Percentiles rank a stretch among this genome's conserved stretches.
Conservation (phyloP, 2,113 vertebrate species). For the Plotosus lineatus region DNA sequence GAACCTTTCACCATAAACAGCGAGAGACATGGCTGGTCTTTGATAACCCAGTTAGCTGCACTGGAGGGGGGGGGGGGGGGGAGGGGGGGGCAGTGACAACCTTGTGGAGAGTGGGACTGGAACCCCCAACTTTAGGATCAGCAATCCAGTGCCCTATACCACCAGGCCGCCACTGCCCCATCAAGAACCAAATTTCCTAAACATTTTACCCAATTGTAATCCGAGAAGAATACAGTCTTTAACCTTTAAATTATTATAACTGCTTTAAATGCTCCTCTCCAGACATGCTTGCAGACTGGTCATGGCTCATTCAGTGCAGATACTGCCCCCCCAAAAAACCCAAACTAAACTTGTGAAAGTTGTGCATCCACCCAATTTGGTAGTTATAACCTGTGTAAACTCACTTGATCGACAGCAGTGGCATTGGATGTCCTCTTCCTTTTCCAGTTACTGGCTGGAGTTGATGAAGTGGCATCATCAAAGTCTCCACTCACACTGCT, state of each 20-base stretch:
- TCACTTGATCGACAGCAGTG: constrained; percentile 91
- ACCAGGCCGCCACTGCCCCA: too few relatives aligned
- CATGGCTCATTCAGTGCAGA: background rate
- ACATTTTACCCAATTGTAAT: background rate
- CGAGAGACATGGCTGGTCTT: too few relatives aligned
- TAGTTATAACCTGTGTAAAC: constrained; percentile 43
- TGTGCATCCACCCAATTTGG: background rate
- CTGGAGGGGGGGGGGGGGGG: too few relatives aligned
- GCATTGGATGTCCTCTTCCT: constrained; percentile 83
- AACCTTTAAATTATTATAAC: background rate
- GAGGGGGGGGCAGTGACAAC: too few relatives aligned
- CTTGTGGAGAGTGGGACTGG: too few relatives aligned
- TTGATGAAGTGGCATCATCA: constrained; percentile 84
- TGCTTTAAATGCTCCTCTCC: background rate
- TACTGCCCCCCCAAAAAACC: too few relatives aligned
- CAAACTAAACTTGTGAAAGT: background rate
- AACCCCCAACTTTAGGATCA: too few relatives aligned
- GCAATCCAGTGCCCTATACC: too few relatives aligned
- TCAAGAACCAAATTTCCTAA: too few relatives aligned
- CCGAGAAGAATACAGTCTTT: background rate
- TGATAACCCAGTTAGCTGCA: too few relatives aligned
- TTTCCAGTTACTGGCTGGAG: constrained; percentile 87
- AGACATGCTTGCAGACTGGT: background rate
- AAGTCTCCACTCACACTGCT: constrained; percentile 93
- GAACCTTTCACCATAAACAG: too few relatives aligned